These are phyloP conservation scores for Abramis brama DNA, from an alignment of 2,113 vertebrate species.

Conservation along the genomic window DNA sequence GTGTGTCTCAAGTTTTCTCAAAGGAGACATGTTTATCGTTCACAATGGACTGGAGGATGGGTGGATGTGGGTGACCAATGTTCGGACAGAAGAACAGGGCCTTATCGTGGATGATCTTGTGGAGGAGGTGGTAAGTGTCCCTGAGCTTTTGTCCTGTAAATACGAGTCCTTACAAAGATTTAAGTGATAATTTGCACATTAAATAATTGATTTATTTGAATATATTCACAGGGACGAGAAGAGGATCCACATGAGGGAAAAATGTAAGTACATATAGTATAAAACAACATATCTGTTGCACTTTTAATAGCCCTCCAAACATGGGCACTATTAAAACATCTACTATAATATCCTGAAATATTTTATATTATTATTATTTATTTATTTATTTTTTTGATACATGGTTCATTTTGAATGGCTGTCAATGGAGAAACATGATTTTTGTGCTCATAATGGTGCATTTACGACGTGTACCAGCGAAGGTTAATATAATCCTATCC, in stretches of 20 bases:
- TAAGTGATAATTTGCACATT: conserved; percentile 19
- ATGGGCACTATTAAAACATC: not conserved
- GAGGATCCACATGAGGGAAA: conserved; percentile 99
- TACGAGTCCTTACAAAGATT: not conserved
- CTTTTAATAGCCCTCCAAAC: not conserved
- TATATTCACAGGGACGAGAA: conserved; percentile 85
- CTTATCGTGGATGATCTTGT: conserved; percentile 98
- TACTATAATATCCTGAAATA: not conserved
- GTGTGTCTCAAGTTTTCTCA: conserved; percentile 82
- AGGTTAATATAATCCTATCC: not conserved
- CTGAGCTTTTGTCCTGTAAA: conserved; percentile 10
- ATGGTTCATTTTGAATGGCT: not conserved
- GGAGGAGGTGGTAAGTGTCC: conserved; percentile 92
- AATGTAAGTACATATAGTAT: conserved; percentile 82
- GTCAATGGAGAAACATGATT: not conserved
- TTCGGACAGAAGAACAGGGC: conserved; percentile 95
- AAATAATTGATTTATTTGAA: conserved; percentile 21
- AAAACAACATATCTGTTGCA: not conserved
- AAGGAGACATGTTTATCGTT: conserved; percentile 99
- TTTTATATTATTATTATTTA: not conserved
- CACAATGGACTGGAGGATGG: conserved; percentile 98
- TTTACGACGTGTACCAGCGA: not conserved
- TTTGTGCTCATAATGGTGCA: not conserved
- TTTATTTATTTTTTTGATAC: not conserved
- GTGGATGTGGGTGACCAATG: conserved; percentile 99